These are phyloP conservation scores for Aphelocoma californica DNA, from an alignment of 2,797 vertebrate species.

Conservation along the genomic window DNA sequence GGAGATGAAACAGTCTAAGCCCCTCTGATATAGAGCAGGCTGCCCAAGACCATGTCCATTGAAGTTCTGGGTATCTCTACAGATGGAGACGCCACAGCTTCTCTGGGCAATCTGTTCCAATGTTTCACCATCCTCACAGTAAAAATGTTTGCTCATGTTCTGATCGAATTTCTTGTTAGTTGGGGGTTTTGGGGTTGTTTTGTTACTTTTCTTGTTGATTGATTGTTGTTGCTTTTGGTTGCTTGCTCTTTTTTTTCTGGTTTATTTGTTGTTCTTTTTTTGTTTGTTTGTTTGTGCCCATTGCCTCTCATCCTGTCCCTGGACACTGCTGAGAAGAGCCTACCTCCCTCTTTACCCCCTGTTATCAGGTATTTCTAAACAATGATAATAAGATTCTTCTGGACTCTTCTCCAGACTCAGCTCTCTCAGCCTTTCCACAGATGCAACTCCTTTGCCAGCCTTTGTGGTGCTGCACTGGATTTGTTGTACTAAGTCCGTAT, in stretches of 20 bases:
- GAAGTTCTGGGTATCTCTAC: background rate
- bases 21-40: background rate
- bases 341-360: background rate
- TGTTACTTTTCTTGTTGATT: background rate
- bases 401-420: background rate
- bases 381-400: background rate
- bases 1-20: background rate
- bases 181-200: fast-evolving
- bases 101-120: background rate
- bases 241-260: background rate
- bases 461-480: background rate
- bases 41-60: background rate
- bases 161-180: fast-evolving
- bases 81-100: background rate
- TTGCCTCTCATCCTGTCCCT: background rate
- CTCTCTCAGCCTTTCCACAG: background rate
- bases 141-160: background rate
- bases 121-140: background rate
- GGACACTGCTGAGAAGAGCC: background rate
- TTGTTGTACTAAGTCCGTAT: background rate
- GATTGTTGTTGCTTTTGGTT: background rate
- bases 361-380: background rate
- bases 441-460: background rate
- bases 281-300: background rate
- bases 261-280: background rate